phyloP scores from a whole-genome alignment of 2,113 vertebrate species.

The Aegypius monachus region DNA sequence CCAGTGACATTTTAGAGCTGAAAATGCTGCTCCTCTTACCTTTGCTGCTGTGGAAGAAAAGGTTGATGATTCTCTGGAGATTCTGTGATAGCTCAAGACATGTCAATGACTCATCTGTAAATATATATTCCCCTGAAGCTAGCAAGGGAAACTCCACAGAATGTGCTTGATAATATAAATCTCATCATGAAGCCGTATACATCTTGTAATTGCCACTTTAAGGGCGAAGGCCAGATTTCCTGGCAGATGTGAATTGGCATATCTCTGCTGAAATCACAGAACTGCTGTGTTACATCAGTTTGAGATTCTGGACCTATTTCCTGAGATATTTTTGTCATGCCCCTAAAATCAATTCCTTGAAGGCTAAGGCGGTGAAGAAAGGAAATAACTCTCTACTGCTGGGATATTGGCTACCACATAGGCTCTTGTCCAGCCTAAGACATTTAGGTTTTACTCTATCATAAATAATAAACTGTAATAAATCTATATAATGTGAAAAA shows the following conservation, averaged over 20 bases:
- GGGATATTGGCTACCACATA: not conserved
- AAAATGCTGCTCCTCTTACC: slow-evolving; percentile 18
- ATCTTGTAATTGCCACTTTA: slow-evolving; percentile 35
- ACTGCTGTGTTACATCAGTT: not conserved
- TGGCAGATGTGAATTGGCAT: slow-evolving; percentile 50
- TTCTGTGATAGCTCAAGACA: slow-evolving; percentile 13
- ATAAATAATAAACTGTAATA: not conserved
- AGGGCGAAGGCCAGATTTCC: slow-evolving; percentile 14
- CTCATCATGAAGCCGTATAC: not conserved
- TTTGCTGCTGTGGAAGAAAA: slow-evolving; percentile 56
- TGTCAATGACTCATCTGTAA: slow-evolving; percentile 58
- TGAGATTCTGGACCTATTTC: not conserved
- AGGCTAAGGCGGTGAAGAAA: not conserved
- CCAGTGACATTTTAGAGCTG: not conserved
- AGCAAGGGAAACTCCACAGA: slow-evolving; percentile 49
- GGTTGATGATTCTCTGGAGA: slow-evolving; percentile 52
- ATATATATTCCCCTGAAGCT: slow-evolving; percentile 51
- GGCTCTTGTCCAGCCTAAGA: not conserved
- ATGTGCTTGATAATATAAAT: slow-evolving; percentile 64
- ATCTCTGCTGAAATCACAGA: slow-evolving; percentile 40
- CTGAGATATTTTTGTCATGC: slow-evolving; percentile 2
- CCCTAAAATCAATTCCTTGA: slow-evolving; percentile 39
- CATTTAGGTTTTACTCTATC: not conserved
- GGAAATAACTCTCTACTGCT: not conserved
- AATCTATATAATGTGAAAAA: not conserved